Evolutionary conservation across 2,888 invertebrate genomes (phyloP), one percentile per base, ranked within the genome.

Genomic region (Minunthozetes semirufus): DNA sequence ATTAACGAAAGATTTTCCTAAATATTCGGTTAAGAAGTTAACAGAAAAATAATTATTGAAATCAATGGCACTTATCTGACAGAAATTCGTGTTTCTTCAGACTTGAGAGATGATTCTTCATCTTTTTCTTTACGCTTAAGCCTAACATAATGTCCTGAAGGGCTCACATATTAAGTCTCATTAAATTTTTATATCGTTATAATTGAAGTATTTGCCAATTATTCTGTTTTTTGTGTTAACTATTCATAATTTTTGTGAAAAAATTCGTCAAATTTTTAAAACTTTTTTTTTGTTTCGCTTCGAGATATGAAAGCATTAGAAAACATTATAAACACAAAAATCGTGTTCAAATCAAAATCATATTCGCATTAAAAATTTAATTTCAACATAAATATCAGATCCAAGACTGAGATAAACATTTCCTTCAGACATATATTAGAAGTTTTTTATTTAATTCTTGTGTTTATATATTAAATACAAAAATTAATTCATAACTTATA

Each of bases 161-260:
- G 8, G 25, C 8, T 25, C 11, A 56, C 56, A 56, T 56, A 56
- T 56, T 56, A 56, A 56, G 56, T 56, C 56, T 56, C 56, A 56
- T 56, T 56, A 56, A 56, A 56, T 56, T 56, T 56, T 56, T 56
- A 56, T 56, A 56, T 25, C 25, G 9, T 56, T 53, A 53, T 53
- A 53, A 19, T 53, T n/a, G 17, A 53, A 33, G 33, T 33, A 33
- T 33, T 53, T 19, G 19, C n/a, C 6, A 25, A 56, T 56, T 56
- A 25, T 56, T 56, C 19, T 56, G 3, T 1, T 25, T 56, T 56
- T 56, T 56, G 5, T 9, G 13, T 48, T 3, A 3, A 17, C 8
- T 9, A n/a, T n/a, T n/a, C n/a, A 48, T 48, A 9, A 17, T 48
- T 13, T 48, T 48, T 48, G 48, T 8, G 13, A 4, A 48, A 13